Evolutionary conservation across 2,113 vertebrate genomes (phyloP), one percentile per base, ranked within the genome.

Genomic region (Henicopernis longicauda): DNA sequence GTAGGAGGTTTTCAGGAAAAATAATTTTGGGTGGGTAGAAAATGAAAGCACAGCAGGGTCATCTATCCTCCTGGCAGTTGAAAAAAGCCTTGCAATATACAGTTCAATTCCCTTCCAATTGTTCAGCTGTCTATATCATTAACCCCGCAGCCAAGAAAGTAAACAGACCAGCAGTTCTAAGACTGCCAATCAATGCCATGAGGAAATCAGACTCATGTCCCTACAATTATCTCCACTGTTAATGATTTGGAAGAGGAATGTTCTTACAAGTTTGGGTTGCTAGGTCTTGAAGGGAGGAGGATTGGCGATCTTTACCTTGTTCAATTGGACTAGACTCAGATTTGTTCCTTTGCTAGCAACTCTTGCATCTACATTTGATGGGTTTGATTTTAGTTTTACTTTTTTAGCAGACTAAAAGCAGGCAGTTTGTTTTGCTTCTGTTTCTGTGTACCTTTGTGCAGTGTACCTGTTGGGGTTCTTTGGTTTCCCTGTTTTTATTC

Each of bases 81-180:
- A 97, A 73, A 83, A 78, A 90, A 90, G 80, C 59, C 66, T 81
- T 94, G 65, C 72, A 93, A 88, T 79, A 92, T 59, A 85, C 54
- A 70, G 90, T 94, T 97, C 89, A 82, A 89, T 93, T 95, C 55
- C 78, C 26, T 90, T 90, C 70, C 83, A 94, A 66, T 95, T 94
- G 90, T 94, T 92, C 85, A 84, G 57, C 90, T 88, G 74, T 92
- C 94, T 85, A 16, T 86, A 84, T 97, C 82, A 86, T 98, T 95
- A 94, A 90, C 89, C 74, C 78, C 0, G 2, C 23, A 86, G 85
- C 58, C 89, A 93, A 89, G 93, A 84, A 93, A 93, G 74, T 78
- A 95, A 88, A 86, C 69, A 97, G 78, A 82, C 40, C 80, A 82
- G 50, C 88, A 89, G 55, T 62, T 89, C 78, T 72, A 91, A 86